Percentiles rank a stretch among this genome's conserved stretches.
Conservation (phyloP, 2,113 vertebrate genomes). For the Benitochromis conjunctus region DNA sequence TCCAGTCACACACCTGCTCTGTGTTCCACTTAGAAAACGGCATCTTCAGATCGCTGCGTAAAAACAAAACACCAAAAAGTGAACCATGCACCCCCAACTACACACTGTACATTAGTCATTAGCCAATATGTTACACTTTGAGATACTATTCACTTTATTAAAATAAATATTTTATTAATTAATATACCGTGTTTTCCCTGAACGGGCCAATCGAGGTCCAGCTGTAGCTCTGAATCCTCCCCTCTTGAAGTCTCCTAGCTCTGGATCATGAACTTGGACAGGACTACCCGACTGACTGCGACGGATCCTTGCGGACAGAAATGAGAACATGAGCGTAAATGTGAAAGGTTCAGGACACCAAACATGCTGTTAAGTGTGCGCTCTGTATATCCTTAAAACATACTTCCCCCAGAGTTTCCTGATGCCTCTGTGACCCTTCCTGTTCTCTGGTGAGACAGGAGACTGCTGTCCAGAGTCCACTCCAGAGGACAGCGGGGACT, state of each 20-base stretch:
- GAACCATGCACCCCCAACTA: not conserved
- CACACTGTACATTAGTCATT: not conserved
- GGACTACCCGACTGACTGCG: slow-evolving; percentile 95
- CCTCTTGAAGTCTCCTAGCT: slow-evolving; percentile 85
- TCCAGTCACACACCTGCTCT: slow-evolving; percentile 91
- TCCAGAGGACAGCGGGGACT: slow-evolving; percentile 83
- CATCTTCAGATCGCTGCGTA: slow-evolving; percentile 66
- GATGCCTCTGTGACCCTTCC: slow-evolving; percentile 87
- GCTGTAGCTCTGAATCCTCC: slow-evolving; percentile 90
- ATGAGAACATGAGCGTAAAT: not conserved
- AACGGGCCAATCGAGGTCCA: slow-evolving; percentile 81
- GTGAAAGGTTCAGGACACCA: not conserved
- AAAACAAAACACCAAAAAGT: not conserved
- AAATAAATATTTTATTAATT: not conserved
- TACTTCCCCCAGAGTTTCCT: slow-evolving; percentile 97
- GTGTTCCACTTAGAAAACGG: slow-evolving; percentile 90
- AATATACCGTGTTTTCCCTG: slow-evolving; percentile 68
- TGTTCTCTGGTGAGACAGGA: slow-evolving; percentile 83
- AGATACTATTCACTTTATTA: not conserved
- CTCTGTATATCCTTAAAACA: slow-evolving; percentile 43
- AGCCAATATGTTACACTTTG: not conserved
- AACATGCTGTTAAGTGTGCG: not conserved
- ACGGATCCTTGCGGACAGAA: slow-evolving; percentile 78
- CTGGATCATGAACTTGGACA: slow-evolving; percentile 78
- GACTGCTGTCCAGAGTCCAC: slow-evolving; percentile 83